Evolutionary conservation across 2,888 invertebrate genomes (phyloP), one percentile per base, ranked within the genome.

Genomic region (Lochmaea crataegi): DNA sequence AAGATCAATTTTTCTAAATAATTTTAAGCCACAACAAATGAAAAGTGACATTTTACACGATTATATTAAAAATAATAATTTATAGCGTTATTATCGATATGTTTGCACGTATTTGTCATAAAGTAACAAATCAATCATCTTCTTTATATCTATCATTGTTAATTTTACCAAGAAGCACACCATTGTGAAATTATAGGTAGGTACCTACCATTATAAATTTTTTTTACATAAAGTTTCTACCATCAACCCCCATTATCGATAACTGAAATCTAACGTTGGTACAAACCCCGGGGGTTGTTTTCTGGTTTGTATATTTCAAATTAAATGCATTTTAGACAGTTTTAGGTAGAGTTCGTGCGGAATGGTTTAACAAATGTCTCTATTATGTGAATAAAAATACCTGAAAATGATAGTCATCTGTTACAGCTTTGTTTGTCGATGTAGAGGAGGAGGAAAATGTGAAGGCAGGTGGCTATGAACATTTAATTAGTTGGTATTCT

Each of bases 281-380:
- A 77, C 45, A 22, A 9, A 38, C 32, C 22, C 26, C 42, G 53
- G 32, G 65, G 77, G 78, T 76, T 75, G 78, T 76, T 80, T 80
- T 79, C 79, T 77, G 80, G 79, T 80, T 81, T 79, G 79, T 80
- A 80, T 79, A 76, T 60, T 77, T 74, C 77, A 80, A 80, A 80
- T 81, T 81, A 81, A 80, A 77, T 72, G 79, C 67, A 72, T 79
- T 77, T 80, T 80, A 80, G 57, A n/a, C 26, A 80, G 78, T 80
- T 63, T 42, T 38, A 38, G 60, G 60, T 60, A 38, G 78, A 80
- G 78, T 78, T 80, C 78, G 78, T 77, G 77, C 77, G 74, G 76
- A 76, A 76, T 77, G 75, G 65, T 69, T 76, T 70, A 79, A 79
- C 81, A 80, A 81, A 81, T 80, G 80, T 80, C 79, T 80, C 76